A percentile compares a stretch with the other conserved stretches of the same genome.
Evolutionary conservation across 2,888 invertebrate species (phyloP).

Genomic region (Pandemis corylana): DNA sequence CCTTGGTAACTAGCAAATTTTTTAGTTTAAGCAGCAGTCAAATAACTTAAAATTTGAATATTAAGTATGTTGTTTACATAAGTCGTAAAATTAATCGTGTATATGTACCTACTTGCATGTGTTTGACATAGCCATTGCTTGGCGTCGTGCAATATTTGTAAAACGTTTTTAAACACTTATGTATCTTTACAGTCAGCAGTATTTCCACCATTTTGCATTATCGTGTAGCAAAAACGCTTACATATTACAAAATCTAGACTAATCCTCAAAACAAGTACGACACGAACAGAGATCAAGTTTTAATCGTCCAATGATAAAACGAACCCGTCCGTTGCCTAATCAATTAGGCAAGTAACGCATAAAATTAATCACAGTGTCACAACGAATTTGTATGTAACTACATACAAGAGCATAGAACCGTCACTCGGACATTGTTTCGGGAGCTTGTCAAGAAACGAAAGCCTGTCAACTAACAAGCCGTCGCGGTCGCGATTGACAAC

Average conservation of each 20-base stretch:
- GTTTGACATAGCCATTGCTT: neutral
- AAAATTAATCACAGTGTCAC: conserved; percentile 57
- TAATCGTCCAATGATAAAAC: conserved; percentile 41
- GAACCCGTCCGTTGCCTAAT: conserved; percentile 51
- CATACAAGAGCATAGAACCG: conserved; percentile 39
- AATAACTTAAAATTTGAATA: neutral
- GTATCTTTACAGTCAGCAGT: neutral
- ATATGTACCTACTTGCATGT: neutral
- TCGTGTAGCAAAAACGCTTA: neutral
- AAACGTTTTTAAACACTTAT: neutral
- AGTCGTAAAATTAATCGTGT: neutral
- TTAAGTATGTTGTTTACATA: neutral
- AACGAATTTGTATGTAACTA: conserved; percentile 50
- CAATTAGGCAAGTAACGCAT: conserved; percentile 52
- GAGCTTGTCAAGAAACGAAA: conserved; percentile 54
- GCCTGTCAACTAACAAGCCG: conserved; percentile 48
- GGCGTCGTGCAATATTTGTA: neutral
- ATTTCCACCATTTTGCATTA: neutral
- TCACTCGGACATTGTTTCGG: conserved; percentile 42
- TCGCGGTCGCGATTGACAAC: conserved; percentile 39
- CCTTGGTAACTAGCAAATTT: neutral
- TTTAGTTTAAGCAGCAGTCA: too few species aligned
- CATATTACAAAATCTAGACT: conserved; percentile 31
- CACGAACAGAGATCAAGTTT: conserved; percentile 38
- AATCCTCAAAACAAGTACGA: conserved; percentile 31